A percentile compares a stretch with the other conserved stretches of the same genome.
These are phyloP conservation scores for Mythimna impura DNA, from an alignment of 2,888 invertebrate genomes.

Conservation along the genomic window DNA sequence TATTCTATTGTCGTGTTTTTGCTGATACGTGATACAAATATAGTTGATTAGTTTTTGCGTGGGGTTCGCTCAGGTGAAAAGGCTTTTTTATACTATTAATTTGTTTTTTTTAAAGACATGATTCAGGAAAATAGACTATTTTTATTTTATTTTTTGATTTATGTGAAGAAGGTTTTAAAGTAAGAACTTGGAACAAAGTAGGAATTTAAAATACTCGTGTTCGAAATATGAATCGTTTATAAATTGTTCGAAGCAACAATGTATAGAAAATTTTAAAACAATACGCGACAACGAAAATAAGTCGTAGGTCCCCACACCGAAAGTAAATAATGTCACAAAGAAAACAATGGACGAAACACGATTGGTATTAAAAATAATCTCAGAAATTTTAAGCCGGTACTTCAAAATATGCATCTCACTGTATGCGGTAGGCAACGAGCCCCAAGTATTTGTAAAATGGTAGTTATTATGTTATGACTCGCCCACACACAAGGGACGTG, in stretches of 20 bases:
- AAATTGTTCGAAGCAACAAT: constrained; percentile 59
- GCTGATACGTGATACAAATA: constrained; percentile 56
- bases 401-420: constrained; percentile 84
- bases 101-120: constrained; percentile 11
- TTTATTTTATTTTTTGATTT: constrained; percentile 6
- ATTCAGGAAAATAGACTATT: background rate
- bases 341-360: constrained; percentile 84
- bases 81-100: constrained; percentile 39
- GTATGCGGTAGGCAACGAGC: constrained; percentile 84
- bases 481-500: constrained; percentile 86
- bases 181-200: background rate
- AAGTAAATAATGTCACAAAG: constrained; percentile 85
- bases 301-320: constrained; percentile 63
- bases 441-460: constrained; percentile 80
- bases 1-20: constrained; percentile 65
- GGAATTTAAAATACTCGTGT: background rate
- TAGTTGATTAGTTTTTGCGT: constrained; percentile 56
- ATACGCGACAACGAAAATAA: constrained; percentile 70
- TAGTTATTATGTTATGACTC: constrained; percentile 82
- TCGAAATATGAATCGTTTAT: constrained; percentile 43
- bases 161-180: background rate
- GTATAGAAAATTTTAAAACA: constrained; percentile 64
- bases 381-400: constrained; percentile 79
- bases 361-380: constrained; percentile 83
- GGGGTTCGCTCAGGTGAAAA: constrained; percentile 40